Evolutionary conservation across 1,140 invertebrate genomes (phyloP).

Genomic region (Euwallacea similis): DNA sequence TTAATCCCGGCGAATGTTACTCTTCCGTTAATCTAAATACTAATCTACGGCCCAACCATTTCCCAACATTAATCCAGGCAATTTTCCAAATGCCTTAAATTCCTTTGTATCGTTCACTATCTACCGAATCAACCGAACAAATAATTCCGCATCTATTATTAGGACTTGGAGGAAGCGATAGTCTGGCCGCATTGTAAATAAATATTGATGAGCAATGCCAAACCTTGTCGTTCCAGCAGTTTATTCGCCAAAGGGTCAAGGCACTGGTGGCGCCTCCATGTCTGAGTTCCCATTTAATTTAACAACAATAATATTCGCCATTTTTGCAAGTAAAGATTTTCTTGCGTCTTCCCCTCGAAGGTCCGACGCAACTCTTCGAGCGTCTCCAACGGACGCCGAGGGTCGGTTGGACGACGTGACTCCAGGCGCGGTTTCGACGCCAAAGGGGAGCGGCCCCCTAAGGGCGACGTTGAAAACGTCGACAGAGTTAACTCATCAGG

Average conservation of each 20-base stretch:
- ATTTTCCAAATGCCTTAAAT: conserved; percentile 6
- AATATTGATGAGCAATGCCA: neutral
- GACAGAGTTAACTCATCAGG: no score
- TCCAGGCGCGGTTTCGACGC: conserved; percentile 6
- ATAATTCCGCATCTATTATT: conserved; percentile 1
- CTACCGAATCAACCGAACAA: neutral
- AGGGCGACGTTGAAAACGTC: conserved; percentile 5
- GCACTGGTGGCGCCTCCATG: no score
- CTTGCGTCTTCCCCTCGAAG: conserved; percentile 10
- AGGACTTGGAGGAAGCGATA: neutral
- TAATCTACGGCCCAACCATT: no score
- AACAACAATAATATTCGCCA: no score
- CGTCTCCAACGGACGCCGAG: conserved; percentile 17
- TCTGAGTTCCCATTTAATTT: no score
- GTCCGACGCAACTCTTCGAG: conserved; percentile 28
- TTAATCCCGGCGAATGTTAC: no score
- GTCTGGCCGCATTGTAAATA: neutral
- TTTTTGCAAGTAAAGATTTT: no score
- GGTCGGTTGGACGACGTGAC: conserved; percentile 4
- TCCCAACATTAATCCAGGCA: neutral
- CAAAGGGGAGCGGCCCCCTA: conserved; percentile 31
- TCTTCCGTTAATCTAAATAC: no score
- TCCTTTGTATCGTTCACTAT: neutral
- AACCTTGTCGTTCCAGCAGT: neutral
- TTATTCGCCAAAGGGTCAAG: neutral